phyloP scores from a whole-genome alignment of 2,113 vertebrate species.

The Heliornis fulica region DNA sequence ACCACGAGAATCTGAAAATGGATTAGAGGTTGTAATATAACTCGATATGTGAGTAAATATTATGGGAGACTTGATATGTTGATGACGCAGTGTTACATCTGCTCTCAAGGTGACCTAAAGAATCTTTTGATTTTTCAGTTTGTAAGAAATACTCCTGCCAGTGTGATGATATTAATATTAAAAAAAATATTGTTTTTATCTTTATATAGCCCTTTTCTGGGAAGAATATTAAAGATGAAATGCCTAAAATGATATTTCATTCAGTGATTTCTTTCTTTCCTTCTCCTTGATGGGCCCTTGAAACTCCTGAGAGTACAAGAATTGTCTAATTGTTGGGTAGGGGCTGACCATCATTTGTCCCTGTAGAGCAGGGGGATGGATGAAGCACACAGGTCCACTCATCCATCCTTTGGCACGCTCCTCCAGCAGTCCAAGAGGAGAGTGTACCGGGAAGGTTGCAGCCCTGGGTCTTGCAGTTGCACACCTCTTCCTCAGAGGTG shows the following conservation, averaged over 20 bases:
- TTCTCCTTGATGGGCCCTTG: not conserved
- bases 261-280: not conserved
- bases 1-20: not conserved
- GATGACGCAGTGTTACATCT: not conserved
- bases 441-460: not conserved
- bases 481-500: not conserved
- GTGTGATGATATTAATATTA: not conserved
- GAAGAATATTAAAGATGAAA: not conserved
- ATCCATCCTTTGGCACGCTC: not conserved
- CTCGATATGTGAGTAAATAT: not conserved
- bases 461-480: not conserved
- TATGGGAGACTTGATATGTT: not conserved
- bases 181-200: not conserved
- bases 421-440: rapidly evolving
- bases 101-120: not conserved
- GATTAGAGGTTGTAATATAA: not conserved
- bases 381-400: not conserved
- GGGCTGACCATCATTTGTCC: rapidly evolving
- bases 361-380: not conserved
- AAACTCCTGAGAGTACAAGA: not conserved
- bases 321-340: not conserved
- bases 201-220: not conserved
- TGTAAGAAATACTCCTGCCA: not conserved
- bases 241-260: not conserved
- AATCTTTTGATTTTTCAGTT: not conserved